Percentiles rank a stretch among this genome's conserved stretches.
These are phyloP conservation scores for Macrotis lagotis DNA, from an alignment of 2,113 vertebrate genomes.

Conservation along the genomic window DNA sequence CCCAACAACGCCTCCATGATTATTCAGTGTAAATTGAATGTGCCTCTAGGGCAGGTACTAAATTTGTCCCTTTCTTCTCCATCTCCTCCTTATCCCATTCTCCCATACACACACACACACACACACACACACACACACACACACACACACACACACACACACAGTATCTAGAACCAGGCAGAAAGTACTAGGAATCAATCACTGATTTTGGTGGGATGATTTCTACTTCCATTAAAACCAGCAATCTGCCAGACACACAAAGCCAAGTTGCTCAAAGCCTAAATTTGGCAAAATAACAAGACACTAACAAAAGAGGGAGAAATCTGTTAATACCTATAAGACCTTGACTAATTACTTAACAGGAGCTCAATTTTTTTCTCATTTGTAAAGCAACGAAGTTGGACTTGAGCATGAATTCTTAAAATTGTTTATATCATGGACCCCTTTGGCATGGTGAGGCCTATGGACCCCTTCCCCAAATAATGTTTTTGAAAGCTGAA, in stretches of 20 bases:
- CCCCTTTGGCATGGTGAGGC: not conserved
- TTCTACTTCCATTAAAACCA: not conserved
- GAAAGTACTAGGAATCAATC: not conserved
- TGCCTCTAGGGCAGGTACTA: rapidly evolving
- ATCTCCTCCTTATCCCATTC: not conserved
- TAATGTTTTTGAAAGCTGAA: not conserved
- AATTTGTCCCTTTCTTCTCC: not conserved
- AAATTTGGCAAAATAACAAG: not conserved
- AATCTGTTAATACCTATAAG: not conserved
- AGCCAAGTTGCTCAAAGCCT: not conserved
- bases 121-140: not conserved
- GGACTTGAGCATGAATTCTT: not conserved
- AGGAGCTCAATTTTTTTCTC: not conserved
- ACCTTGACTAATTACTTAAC: not conserved
- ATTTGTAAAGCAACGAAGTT: not conserved
- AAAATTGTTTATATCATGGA: not conserved
- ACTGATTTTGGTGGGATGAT: rapidly evolving
- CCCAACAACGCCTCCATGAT: not conserved
- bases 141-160: not conserved
- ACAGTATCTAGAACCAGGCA: not conserved
- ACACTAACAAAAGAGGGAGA: not conserved
- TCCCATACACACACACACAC: not conserved
- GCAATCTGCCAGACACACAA: too few species aligned
- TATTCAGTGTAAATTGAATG: not conserved
- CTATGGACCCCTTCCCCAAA: not conserved